Base-by-base conservation (phyloP, 2,888 invertebrate genomes). In the Ommatoiulus sabulosus region DNA sequence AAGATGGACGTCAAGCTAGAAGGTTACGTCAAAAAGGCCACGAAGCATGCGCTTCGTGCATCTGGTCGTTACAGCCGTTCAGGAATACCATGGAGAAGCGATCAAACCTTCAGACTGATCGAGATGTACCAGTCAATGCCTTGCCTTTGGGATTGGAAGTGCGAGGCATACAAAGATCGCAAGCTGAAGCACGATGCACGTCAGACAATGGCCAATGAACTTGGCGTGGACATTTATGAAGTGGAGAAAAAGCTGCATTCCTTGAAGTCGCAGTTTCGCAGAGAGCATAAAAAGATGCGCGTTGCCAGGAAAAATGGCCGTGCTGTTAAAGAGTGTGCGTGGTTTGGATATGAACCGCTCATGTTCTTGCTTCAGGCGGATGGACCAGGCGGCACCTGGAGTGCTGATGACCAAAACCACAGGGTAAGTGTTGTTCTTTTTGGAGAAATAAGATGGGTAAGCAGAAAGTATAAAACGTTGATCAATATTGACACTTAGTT, bases 81-180 rank as follows among this genome's bases (percentile, higher is more conserved):
- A 46, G 46, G 46, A 46, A 46, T 46, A 12, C 46, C 46, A 10
- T 46, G 46, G 46, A 46, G 46, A 46, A 46, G 46, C 12, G 46
- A 46, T 10, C 46, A 46, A 46, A 46, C 46, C 46, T 46, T 46
- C 12, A 7, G 46, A 46, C 46, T 46, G 46, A 46, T 46, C 12
- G 46, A 46, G 12, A 7, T 46, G 46, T 46, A 46, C 46, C 46
- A 46, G 12, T 46, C 46, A 35, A 35, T 35, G 43, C 84, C 84
- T 10, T 84, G 84, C 43, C 84, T 84, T 10, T 84, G 84, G 84
- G 84, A 84, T 84, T 17, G 7, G n/a, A 84, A 7, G 43, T 84
- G 10, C 10, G 20, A 8, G 12, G 84, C 7, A 12, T 84, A 84
- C 43, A 84, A 84, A 3, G 43, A 84, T 84, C 84, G 84, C 43